phyloP scores from a whole-genome alignment of 2,888 invertebrate species.

The Pilophorus perplexus region DNA sequence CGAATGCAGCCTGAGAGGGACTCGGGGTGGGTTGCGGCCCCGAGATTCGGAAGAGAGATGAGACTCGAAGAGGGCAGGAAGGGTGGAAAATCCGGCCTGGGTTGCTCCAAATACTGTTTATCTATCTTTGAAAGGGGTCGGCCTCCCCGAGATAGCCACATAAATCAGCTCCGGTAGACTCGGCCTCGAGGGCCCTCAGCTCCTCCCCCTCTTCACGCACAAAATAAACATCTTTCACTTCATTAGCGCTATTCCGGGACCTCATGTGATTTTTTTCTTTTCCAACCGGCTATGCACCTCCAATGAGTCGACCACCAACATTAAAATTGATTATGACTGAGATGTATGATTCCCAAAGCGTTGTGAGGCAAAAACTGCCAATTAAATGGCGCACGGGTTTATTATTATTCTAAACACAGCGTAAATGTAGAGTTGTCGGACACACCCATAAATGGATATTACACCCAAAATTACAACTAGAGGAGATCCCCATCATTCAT shows the following conservation, averaged over 20 bases:
- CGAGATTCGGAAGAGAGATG: constrained; percentile 15
- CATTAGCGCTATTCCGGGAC: constrained; percentile 7
- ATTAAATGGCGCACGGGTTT: too few species aligned
- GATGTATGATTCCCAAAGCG: neutral
- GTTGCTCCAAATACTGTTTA: constrained; percentile 22
- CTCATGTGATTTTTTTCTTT: neutral
- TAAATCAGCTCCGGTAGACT: neutral
- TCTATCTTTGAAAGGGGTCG: constrained; percentile 1
- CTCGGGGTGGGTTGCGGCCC: too few species aligned
- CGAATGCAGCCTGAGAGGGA: too few species aligned
- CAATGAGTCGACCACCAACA: too few species aligned
- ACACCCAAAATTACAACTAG: too few species aligned
- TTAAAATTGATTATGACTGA: too few species aligned
- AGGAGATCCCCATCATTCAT: too few species aligned
- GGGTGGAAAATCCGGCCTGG: neutral
- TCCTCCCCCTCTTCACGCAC: constrained; percentile 22
- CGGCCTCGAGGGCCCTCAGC: neutral
- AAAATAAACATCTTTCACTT: constrained; percentile 27
- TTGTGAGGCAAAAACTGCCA: too few species aligned
- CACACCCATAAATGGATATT: too few species aligned
- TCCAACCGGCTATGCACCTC: too few species aligned
- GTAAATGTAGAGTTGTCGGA: too few species aligned
- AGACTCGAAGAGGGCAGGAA: neutral
- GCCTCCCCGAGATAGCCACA: constrained; percentile 14
- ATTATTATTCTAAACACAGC: too few species aligned